phyloP scores from a whole-genome alignment of 2,797 vertebrate species.

The Melanotaenia boesemani region DNA sequence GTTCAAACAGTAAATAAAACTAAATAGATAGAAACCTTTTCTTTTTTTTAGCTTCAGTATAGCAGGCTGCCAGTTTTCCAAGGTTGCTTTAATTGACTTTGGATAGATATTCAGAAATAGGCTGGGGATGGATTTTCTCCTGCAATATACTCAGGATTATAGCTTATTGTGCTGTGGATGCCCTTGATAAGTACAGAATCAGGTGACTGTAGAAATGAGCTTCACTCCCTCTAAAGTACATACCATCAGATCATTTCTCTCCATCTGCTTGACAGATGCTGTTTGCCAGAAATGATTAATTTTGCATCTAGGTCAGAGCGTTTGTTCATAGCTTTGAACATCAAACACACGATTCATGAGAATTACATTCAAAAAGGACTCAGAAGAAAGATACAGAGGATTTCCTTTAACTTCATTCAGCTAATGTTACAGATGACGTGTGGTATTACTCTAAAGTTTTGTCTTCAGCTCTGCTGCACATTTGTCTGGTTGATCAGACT shows the following conservation, averaged over 20 bases:
- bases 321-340: slow-evolving; percentile 36
- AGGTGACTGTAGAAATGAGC: slow-evolving; percentile 56
- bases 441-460: slow-evolving; percentile 15
- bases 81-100: slow-evolving; percentile 55
- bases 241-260: slow-evolving; percentile 52
- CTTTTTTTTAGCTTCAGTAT: slow-evolving; percentile 33
- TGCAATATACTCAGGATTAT: slow-evolving; percentile 65
- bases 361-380: slow-evolving; percentile 34
- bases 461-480: background rate
- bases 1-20: slow-evolving; percentile 37
- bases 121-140: slow-evolving; percentile 60
- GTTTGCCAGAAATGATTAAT: slow-evolving; percentile 60
- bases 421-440: slow-evolving; percentile 17
- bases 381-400: slow-evolving; percentile 18
- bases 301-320: slow-evolving; percentile 55
- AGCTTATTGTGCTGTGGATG: slow-evolving; percentile 50
- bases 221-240: slow-evolving; percentile 43
- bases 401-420: slow-evolving; percentile 14
- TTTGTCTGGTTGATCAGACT: slow-evolving; percentile 17
- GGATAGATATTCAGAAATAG: slow-evolving; percentile 52
- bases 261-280: slow-evolving; percentile 67
- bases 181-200: slow-evolving; percentile 48
- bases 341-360: slow-evolving; percentile 41
- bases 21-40: slow-evolving; percentile 27
- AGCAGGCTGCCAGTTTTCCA: slow-evolving; percentile 46